Evolutionary conservation across 1,140 invertebrate genomes (phyloP).

Genomic region (Calycopis cecrops): DNA sequence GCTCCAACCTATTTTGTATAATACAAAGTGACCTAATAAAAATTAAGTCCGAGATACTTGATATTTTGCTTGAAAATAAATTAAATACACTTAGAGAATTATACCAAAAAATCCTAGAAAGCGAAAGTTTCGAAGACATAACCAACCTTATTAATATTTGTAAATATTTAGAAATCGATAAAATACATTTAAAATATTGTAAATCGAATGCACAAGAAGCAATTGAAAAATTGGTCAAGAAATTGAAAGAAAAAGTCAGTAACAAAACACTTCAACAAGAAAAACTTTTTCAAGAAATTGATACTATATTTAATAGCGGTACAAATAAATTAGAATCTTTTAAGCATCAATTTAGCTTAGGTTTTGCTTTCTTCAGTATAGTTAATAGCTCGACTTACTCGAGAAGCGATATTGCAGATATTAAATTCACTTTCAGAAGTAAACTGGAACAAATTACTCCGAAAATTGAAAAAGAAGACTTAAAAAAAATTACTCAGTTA

Average conservation of each 20-base stretch:
- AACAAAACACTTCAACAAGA: slow-evolving; percentile 3
- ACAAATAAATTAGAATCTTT: neutral
- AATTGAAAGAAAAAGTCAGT: neutral
- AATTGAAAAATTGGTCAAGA: slow-evolving; percentile 1
- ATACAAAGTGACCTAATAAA: slow-evolving; percentile 5
- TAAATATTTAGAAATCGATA: neutral
- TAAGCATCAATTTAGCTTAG: neutral
- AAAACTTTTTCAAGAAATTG: slow-evolving; percentile 4
- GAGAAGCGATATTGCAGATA: neutral
- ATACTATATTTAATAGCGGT: neutral
- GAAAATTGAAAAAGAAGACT: neutral
- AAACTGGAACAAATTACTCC: neutral
- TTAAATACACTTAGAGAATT: neutral
- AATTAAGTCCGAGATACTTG: neutral
- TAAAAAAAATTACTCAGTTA: neutral
- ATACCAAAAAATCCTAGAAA: neutral
- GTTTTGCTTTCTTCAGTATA: neutral
- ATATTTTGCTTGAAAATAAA: neutral
- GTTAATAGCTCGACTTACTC: neutral
- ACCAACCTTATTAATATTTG: neutral
- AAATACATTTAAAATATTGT: neutral
- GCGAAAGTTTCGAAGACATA: neutral
- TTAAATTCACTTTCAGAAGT: neutral
- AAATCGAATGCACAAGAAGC: neutral
- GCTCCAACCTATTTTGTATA: neutral